Evolutionary conservation across 1,140 invertebrate species (phyloP).

Genomic region (Camponotus floridanus): DNA sequence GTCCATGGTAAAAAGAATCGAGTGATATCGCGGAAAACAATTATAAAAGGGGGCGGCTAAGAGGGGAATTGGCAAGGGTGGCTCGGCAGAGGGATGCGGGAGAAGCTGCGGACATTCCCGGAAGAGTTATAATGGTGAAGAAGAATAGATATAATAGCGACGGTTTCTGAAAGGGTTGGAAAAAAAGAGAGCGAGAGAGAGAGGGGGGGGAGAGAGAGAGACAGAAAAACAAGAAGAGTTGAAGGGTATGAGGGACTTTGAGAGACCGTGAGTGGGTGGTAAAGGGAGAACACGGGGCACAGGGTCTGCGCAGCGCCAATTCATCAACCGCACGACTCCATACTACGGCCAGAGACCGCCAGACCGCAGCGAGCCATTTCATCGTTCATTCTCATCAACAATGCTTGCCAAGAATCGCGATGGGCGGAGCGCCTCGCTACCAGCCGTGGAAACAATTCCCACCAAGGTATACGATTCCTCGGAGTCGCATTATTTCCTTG

Average conservation of each 20-base stretch:
- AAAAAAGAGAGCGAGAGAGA: slow-evolving; percentile 19
- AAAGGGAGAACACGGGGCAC: slow-evolving; percentile 63
- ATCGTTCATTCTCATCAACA: slow-evolving; percentile 82
- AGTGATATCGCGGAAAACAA: slow-evolving; percentile 69
- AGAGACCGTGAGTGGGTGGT: slow-evolving; percentile 47
- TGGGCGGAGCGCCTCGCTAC: slow-evolving; percentile 54
- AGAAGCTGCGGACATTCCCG: slow-evolving; percentile 61
- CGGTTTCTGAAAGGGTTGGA: slow-evolving; percentile 35
- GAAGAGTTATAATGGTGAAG: slow-evolving; percentile 75
- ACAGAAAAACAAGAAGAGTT: slow-evolving; percentile 34
- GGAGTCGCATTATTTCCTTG: slow-evolving; percentile 71
- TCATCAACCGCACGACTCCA: slow-evolving; percentile 78
- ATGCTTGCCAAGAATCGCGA: slow-evolving; percentile 78
- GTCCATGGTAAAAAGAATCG: slow-evolving; percentile 35
- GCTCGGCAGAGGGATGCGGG: neutral
- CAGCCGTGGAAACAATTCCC: slow-evolving; percentile 71
- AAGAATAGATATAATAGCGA: slow-evolving; percentile 76
- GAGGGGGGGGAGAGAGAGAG: neutral
- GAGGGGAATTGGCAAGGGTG: too few species aligned
- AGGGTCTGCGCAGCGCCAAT: slow-evolving; percentile 77
- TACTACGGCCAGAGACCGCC: slow-evolving; percentile 65
- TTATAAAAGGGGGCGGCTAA: slow-evolving; percentile 57
- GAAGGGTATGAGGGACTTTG: slow-evolving; percentile 60
- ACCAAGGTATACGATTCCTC: slow-evolving; percentile 65
- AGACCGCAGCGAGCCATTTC: slow-evolving; percentile 74